These are phyloP conservation scores for Grallaria varia DNA, from an alignment of 2,113 vertebrate species.

Conservation along the genomic window DNA sequence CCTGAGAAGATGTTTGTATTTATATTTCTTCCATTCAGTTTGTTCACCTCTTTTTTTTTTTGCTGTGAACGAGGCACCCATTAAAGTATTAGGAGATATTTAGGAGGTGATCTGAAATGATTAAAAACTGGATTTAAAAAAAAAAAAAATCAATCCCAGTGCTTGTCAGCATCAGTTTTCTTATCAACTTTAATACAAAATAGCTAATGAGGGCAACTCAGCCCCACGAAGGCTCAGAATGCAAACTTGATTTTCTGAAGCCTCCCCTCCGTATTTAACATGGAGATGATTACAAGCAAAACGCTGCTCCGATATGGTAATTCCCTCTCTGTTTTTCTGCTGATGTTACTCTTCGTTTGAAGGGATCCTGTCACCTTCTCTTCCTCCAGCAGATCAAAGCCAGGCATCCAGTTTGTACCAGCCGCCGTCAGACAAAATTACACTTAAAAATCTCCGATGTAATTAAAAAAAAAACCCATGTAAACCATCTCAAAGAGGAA, in stretches of 20 bases:
- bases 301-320: slow-evolving; percentile 40
- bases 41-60: not conserved
- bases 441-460: slow-evolving; percentile 10
- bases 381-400: slow-evolving; percentile 36
- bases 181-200: slow-evolving; percentile 14
- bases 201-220: slow-evolving; percentile 29
- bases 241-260: slow-evolving; percentile 30
- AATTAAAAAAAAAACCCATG: slow-evolving; percentile 47
- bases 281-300: slow-evolving; percentile 31
- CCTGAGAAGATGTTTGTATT: not conserved
- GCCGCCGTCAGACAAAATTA: slow-evolving; percentile 33
- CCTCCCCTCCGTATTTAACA: slow-evolving; percentile 19
- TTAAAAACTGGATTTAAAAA: not conserved
- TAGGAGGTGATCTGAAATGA: slow-evolving; percentile 8
- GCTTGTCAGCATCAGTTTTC: slow-evolving; percentile 2
- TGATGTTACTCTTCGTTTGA: slow-evolving; percentile 59
- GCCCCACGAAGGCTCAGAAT: not conserved
- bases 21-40: slow-evolving; percentile 4
- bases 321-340: slow-evolving; percentile 48
- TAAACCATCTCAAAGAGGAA: slow-evolving; percentile 5
- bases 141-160: not conserved
- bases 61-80: not conserved
- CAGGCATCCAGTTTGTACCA: slow-evolving; percentile 31
- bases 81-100: slow-evolving; percentile 28
- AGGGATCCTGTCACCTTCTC: slow-evolving; percentile 43